Conservation (phyloP, 1,140 invertebrate genomes). For the Anadara kagoshimensis region DNA sequence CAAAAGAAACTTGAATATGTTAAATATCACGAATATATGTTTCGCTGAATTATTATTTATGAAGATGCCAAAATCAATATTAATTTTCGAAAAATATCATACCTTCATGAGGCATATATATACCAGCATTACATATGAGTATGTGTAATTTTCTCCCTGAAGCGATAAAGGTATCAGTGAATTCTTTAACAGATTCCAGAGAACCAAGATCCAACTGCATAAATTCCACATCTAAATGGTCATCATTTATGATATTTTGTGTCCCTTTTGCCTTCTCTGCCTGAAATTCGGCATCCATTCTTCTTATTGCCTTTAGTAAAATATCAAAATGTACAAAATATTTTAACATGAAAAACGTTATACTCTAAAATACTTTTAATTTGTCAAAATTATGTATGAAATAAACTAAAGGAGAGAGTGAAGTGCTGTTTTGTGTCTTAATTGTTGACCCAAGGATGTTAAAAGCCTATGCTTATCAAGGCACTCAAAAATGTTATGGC, state of each 20-base stretch:
- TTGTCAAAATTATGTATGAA: too few relatives aligned
- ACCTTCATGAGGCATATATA: conserved; percentile 29
- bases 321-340: neutral
- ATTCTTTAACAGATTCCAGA: conserved; percentile 52
- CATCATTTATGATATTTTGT: conserved; percentile 25
- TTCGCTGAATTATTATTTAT: neutral
- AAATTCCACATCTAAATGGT: conserved; percentile 29
- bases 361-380: too few relatives aligned
- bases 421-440: too few relatives aligned
- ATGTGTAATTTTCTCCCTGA: conserved; percentile 84
- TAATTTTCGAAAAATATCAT: neutral
- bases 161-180: conserved; percentile 68
- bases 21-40: neutral
- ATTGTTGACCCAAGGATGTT: too few relatives aligned
- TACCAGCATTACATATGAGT: conserved; percentile 63
- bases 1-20: neutral
- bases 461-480: too few relatives aligned
- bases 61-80: neutral
- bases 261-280: conserved; percentile 20
- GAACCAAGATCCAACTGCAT: conserved; percentile 53
- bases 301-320: conserved; percentile 29
- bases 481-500: too few relatives aligned
- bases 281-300: conserved; percentile 43
- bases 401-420: too few relatives aligned
- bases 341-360: too few relatives aligned